Conservation (phyloP, 2,113 vertebrate genomes). For the Guaruba guarouba region DNA sequence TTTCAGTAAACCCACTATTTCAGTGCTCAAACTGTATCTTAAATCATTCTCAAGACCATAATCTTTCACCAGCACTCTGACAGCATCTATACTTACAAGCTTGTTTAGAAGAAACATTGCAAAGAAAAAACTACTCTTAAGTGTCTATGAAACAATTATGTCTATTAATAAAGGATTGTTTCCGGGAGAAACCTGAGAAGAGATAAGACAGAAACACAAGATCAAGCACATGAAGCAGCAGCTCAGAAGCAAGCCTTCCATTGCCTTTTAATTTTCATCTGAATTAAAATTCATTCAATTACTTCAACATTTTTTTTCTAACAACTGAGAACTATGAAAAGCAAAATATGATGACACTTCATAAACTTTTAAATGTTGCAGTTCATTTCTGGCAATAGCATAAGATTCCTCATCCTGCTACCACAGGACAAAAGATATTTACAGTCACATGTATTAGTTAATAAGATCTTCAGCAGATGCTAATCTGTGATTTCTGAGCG, state of each 20-base stretch:
- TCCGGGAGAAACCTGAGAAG: background rate
- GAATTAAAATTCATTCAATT: background rate
- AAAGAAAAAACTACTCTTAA: background rate
- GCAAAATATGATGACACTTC: background rate
- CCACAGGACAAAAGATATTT: background rate
- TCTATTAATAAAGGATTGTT: background rate
- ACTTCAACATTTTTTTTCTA: background rate
- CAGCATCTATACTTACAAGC: background rate
- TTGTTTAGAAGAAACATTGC: background rate
- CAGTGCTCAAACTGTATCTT: background rate
- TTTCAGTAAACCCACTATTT: background rate
- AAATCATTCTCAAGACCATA: background rate
- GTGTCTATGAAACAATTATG: background rate
- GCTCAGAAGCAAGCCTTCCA: background rate
- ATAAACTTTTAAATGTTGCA: background rate
- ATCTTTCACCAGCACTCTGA: background rate
- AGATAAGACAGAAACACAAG: background rate
- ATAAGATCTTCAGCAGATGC: conserved; percentile 6
- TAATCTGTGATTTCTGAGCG: conserved; percentile 5
- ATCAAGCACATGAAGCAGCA: background rate
- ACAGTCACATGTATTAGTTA: background rate
- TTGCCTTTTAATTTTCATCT: background rate
- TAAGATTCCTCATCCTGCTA: background rate
- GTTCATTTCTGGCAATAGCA: background rate
- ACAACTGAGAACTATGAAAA: background rate